These are phyloP conservation scores for Thymelicus sylvestris DNA, from an alignment of 2,888 invertebrate species.

Conservation along the genomic window DNA sequence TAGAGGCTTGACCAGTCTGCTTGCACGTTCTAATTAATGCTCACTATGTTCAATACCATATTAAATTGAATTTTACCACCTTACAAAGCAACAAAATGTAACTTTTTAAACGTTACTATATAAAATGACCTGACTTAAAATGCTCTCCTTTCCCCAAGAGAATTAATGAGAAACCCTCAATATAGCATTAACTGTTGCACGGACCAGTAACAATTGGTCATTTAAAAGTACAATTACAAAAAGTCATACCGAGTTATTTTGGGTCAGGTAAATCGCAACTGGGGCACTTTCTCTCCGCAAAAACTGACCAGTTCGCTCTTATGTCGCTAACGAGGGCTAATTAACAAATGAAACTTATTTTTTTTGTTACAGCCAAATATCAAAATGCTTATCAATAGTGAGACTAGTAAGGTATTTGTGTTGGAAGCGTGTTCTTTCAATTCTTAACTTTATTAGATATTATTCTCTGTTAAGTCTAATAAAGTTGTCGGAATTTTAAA, in stretches of 20 bases:
- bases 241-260: constrained; percentile 27
- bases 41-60: no score
- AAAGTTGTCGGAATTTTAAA: no score
- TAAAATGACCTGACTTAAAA: not conserved
- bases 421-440: not conserved
- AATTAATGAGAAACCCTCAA: constrained; percentile 27
- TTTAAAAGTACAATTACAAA: constrained; percentile 36
- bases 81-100: no score
- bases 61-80: no score
- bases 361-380: constrained; percentile 33
- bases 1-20: no score
- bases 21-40: no score
- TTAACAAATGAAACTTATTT: constrained; percentile 33
- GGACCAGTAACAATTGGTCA: constrained; percentile 30
- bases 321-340: constrained; percentile 36
- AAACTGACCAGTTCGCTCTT: constrained; percentile 34
- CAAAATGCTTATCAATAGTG: constrained; percentile 21
- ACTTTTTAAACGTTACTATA: not conserved
- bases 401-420: constrained; percentile 3
- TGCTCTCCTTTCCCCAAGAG: constrained; percentile 26
- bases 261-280: constrained; percentile 32
- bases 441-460: no score
- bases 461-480: no score
- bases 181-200: constrained; percentile 24
- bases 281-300: constrained; percentile 36